Evolutionary conservation across 2,888 invertebrate genomes (phyloP), one percentile per base, ranked within the genome.

Genomic region (Chydorus sphaericus): DNA sequence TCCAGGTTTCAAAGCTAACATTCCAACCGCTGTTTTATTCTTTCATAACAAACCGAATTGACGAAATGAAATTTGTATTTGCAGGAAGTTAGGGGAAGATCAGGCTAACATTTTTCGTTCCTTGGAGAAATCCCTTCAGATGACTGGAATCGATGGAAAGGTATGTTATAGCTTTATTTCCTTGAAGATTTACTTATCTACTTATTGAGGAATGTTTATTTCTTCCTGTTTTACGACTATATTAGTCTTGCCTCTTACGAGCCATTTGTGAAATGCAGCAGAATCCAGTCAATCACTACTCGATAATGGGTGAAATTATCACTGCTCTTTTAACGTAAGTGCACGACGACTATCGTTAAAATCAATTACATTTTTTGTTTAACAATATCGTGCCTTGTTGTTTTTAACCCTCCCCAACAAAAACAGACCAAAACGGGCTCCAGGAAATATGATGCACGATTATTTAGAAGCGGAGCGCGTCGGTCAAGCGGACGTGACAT

Each of bases 201-300:
- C n/a, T n/a, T n/a, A n/a, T n/a, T n/a, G n/a, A n/a, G n/a, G n/a
- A n/a, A n/a, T n/a, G n/a, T n/a, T n/a, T n/a, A n/a, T n/a, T n/a
- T n/a, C n/a, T n/a, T n/a, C n/a, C n/a, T n/a, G n/a, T n/a, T n/a
- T n/a, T n/a, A n/a, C n/a, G n/a, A n/a, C n/a, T n/a, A n/a, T n/a
- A n/a, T n/a, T n/a, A 54, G 18, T 30, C 57, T 11, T 60, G 60
- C n/a, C 59, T 60, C 18, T 51, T 60, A 39, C 55, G 60, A 10
- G 52, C 59, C 50, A 60, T 60, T 54, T 60, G 60, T 20, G 59
- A 60, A 39, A 52, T 60, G 52, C 60, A 60, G 48, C 48, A 56
- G 23, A 38, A 48, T 7, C 59, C 60, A 14, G 44, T 60, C n/a
- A 52, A 57, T 3, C 52, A 55, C 16, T 54, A 53, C 37, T 56